Evolutionary conservation across 2,888 invertebrate genomes (phyloP), one percentile per base, ranked within the genome.

Genomic region (Achlya flavicornis): DNA sequence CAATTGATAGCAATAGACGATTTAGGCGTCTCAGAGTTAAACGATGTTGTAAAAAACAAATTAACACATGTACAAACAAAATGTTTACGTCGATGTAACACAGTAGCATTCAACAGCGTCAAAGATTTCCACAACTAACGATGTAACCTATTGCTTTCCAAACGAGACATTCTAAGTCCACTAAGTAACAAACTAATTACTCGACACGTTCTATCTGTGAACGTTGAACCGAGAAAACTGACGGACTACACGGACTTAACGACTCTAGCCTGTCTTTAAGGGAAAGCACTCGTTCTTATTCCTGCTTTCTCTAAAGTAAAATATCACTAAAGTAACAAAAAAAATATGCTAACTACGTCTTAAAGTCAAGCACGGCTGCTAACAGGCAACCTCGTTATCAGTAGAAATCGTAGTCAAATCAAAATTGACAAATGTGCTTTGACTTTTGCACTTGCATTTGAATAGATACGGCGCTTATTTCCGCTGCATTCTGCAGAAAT

Each of bases 161-260:
- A 60, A 53, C 53, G 58, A 63, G 53, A 53, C 53, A 66, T 65
- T 69, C 69, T 72, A 72, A 64, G 70, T 68, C 61, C 61, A 76
- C 75, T 76, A 65, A 70, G 69, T 66, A 65, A 58, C 63, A 41
- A 58, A 69, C 69, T 81, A 83, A 85, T 82, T 78, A 76, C 77
- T 78, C 77, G 78, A 81, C 85, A 79, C 82, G 80, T 85, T 85
- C 75, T 81, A 83, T 84, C 78, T 67, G 66, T 75, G 75, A 70
- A 66, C 76, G 65, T 73, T 77, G 75, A 79, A 83, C 86, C 78
- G 85, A 73, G 75, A 81, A 80, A 80, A 78, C 72, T 81, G 76
- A 78, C 80, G 71, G 73, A 68, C 69, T 58, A 66, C 72, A 67
- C 66, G 66, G 63, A 64, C 64, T 72, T 77, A 76, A 77, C 73